Evolutionary conservation across 2,113 vertebrate species (phyloP), one percentile per base, ranked within the genome.

Genomic region (Haemorhous mexicanus): DNA sequence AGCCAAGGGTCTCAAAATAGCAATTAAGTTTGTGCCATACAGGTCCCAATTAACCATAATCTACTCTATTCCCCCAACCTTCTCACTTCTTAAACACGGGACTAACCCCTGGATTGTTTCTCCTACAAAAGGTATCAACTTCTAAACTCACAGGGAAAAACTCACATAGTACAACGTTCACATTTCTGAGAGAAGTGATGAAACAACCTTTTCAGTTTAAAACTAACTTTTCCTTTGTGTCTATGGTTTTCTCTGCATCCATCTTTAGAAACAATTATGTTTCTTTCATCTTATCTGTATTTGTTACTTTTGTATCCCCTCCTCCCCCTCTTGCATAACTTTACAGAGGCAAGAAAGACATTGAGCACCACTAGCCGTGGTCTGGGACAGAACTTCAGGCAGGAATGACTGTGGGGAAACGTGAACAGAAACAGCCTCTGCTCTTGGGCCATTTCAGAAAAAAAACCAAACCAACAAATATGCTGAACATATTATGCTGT

Each of bases 131-230:
- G 4, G 5, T 23, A 32, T 7, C 3, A 39, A 28, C 50, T 56
- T 37, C n/a, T 63, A 5, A 4, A 15, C 18, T 53, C 18, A 0
- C 26, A 53, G 0, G 4, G 30, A 58, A 49, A 93, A n/a, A n/a
- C n/a, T n/a, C n/a, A 62, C 33, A 63, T 2, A 3, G 66, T 32
- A 58, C 63, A 73, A 63, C 0, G 0, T 24, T 66, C 23, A 8
- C 43, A 81, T 43, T 88, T 74, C 49, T 59, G 59, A 84, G 28
- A 16, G 37, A 70, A 84, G 75, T 10, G 3, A 84, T 30, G 28
- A 61, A 92, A 69, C 7, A 16, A 47, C 0, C 0, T 18, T 84
- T 87, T 23, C 53, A 23, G 6, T 47, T 89, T 86, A 46, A 86
- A 86, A 89, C 10, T 15, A 46, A 39, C n/a, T 73, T 61, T 68